phyloP scores from a whole-genome alignment of 2,113 vertebrate genomes.

The Barbus barbus region DNA sequence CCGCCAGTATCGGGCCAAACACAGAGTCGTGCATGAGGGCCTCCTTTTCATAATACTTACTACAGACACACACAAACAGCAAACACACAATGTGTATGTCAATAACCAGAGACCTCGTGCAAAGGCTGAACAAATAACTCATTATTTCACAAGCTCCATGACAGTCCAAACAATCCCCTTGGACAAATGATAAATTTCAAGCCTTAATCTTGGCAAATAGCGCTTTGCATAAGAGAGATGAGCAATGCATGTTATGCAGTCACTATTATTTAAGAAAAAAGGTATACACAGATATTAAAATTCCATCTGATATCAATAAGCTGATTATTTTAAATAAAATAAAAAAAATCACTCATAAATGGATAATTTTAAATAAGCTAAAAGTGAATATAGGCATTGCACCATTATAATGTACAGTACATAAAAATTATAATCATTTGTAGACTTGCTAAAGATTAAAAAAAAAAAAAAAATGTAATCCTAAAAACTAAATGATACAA shows the following conservation, averaged over 20 bases:
- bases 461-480: too few species aligned
- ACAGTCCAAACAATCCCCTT: not conserved
- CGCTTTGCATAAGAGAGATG: not conserved
- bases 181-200: not conserved
- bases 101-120: not conserved
- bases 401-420: not conserved
- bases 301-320: too few species aligned
- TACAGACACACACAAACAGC: conserved; percentile 67
- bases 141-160: conserved; percentile 8
- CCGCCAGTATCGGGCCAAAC: conserved; percentile 91
- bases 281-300: too few species aligned
- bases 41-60: conserved; percentile 96
- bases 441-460: too few species aligned
- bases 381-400: not conserved
- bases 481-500: conserved; percentile 22
- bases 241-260: not conserved
- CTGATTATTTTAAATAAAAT: too few species aligned
- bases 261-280: too few species aligned
- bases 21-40: conserved; percentile 93
- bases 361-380: too few species aligned
- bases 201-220: conserved; percentile 40
- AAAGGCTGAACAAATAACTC: conserved; percentile 1
- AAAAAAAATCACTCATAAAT: too few species aligned
- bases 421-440: not conserved
- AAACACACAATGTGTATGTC: not conserved